phyloP scores from a whole-genome alignment of 2,797 vertebrate genomes.

The Anableps anableps region DNA sequence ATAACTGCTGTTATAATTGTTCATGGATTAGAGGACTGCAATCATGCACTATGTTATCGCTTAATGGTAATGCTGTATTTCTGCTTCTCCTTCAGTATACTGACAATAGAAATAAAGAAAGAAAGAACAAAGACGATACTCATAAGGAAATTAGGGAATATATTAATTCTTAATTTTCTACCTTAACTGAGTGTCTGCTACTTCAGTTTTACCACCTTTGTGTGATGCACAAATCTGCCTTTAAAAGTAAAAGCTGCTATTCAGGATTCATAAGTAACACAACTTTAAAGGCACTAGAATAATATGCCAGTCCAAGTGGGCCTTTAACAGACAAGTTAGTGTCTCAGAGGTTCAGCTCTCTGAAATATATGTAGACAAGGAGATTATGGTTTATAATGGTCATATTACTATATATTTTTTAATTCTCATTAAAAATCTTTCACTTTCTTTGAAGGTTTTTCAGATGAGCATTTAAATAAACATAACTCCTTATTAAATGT shows the following conservation, averaged over 20 bases:
- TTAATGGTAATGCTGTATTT: constrained; percentile 5
- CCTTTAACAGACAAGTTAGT: not conserved
- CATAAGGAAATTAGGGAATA: not conserved
- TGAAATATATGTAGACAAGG: constrained; percentile 1
- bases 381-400: not conserved
- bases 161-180: not conserved
- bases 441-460: not conserved
- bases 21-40: constrained; percentile 12
- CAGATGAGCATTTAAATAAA: not conserved
- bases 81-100: not conserved
- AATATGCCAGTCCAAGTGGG: not conserved
- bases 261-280: not conserved
- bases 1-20: constrained; percentile 6
- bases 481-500: not conserved
- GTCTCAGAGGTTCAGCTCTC: not conserved
- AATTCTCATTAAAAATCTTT: not conserved
- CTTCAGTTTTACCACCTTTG: not conserved
- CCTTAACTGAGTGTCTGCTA: not conserved
- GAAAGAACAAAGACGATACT: not conserved
- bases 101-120: not conserved
- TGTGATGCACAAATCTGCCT: not conserved
- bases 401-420: not conserved
- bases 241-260: not conserved
- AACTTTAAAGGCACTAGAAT: not conserved
- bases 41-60: constrained; percentile 5